A percentile compares a stretch with the other conserved stretches of the same genome.
Conservation (phyloP, 2,888 invertebrate genomes). For the Epiblema foenella region DNA sequence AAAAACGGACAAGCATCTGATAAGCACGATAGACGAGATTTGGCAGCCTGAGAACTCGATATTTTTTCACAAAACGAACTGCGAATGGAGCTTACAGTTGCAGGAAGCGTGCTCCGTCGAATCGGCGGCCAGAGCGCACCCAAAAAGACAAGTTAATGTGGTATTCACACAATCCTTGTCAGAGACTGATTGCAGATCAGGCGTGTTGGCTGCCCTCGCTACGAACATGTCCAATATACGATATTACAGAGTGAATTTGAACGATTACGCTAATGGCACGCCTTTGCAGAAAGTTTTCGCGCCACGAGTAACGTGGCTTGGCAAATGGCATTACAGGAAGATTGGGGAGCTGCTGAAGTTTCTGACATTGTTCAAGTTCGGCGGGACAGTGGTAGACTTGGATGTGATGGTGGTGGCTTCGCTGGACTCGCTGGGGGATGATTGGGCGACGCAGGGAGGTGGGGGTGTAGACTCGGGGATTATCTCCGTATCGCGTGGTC, state of each 20-base stretch:
- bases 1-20: background rate
- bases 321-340: constrained; percentile 14
- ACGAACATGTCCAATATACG: constrained; percentile 31
- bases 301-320: constrained; percentile 7
- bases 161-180: constrained; percentile 10
- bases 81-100: constrained; percentile 24
- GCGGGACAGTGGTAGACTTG: constrained; percentile 44
- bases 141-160: constrained; percentile 24
- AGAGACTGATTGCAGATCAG: constrained; percentile 6
- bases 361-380: constrained; percentile 43
- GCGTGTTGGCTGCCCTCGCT: constrained; percentile 21
- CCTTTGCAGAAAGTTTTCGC: constrained; percentile 43
- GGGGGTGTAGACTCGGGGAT: constrained; percentile 35
- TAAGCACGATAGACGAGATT: background rate
- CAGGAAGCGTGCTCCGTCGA: constrained; percentile 46
- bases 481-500: constrained; percentile 30
- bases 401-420: constrained; percentile 43
- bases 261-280: constrained; percentile 42
- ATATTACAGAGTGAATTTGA: constrained; percentile 36
- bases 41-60: constrained; percentile 26
- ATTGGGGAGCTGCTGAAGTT: constrained; percentile 44
- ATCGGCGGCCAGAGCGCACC: constrained; percentile 39
- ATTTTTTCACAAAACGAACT: constrained; percentile 44
- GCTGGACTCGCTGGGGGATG: constrained; percentile 22
- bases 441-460: constrained; percentile 38